Base-by-base conservation (phyloP, 2,113 vertebrate genomes). In the Salvator merianae region DNA sequence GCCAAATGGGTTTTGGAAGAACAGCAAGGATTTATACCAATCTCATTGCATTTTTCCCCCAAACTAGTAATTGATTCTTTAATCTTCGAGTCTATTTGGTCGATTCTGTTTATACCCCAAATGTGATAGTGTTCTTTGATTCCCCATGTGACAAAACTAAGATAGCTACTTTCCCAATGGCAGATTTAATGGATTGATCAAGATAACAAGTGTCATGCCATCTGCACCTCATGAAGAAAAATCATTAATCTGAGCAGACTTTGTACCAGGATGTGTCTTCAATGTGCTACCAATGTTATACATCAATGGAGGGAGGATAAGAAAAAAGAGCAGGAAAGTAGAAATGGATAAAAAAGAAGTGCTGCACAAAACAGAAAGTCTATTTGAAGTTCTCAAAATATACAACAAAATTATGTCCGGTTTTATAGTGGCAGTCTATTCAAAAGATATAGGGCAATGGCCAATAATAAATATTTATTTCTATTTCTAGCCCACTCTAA, bases 101-200 rank as follows among this genome's bases (percentile, higher is more conserved):
- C 84, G 13, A 81, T 2, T 78, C 34, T 9, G 69, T 84, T 26
- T 36, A 38, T 3, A 1, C 8, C 1, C 8, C 70, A 1, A 22
- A 0, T 13, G 65, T 2, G 1, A 1, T 69, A 50, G 5, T 66
- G 26, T 81, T 69, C 30, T 66, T 30, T 85, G 90, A 79, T 75
- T n/a, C 55, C 8, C 83, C 59, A 59, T 62, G 36, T 36, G 63
- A 50, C 6, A 0, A 7, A 84, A 88, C 84, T 78, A 82, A 50
- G 34, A 75, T 79, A 90, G 8, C 1, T 38, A 40, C 18, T 8
- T 68, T 32, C 84, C 83, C 4, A 8, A 55, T 43, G 76, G 18
- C 4, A 88, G 80, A 89, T 87, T 38, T 75, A 82, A 82, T 82
- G 85, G 80, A 86, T 80, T 59, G 71, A 12, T 87, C 62, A 82